Evolutionary conservation across 1,140 invertebrate genomes (phyloP).

Genomic region (Trichomalopsis sarcophagae): DNA sequence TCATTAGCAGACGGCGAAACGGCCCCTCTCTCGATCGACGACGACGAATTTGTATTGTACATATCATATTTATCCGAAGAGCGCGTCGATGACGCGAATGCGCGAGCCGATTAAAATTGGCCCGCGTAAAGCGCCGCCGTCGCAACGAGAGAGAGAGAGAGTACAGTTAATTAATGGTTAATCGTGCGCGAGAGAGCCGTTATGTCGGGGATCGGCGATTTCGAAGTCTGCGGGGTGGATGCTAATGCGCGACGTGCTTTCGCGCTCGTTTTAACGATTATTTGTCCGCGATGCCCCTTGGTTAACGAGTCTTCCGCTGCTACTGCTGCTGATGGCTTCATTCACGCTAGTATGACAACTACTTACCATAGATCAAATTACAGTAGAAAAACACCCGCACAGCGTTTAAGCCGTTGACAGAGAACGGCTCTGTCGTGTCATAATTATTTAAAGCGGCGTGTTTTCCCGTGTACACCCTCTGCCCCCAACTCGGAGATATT

Average conservation of each 20-base stretch:
- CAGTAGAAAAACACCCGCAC: not conserved
- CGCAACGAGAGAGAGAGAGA: not conserved
- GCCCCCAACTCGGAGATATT: not conserved
- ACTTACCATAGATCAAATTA: too few relatives aligned
- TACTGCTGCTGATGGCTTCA: not conserved
- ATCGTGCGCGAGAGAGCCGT: constrained; percentile 21
- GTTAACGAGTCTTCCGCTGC: not conserved
- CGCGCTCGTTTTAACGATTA: not conserved
- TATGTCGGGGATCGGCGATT: constrained; percentile 31
- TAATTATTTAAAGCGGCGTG: constrained; percentile 15
- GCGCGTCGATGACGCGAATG: constrained; percentile 56
- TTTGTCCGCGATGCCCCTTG: not conserved
- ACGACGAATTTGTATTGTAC: constrained; percentile 34
- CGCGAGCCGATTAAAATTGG: constrained; percentile 61
- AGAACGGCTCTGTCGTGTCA: not conserved
- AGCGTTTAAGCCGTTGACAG: not conserved
- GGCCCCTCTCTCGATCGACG: constrained; percentile 60
- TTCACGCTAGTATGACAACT: not conserved
- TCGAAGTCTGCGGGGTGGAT: not conserved
- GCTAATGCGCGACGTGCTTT: not conserved
- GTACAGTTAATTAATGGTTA: constrained; percentile 53
- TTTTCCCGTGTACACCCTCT: not conserved
- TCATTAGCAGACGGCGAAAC: constrained; percentile 66
- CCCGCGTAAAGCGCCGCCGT: constrained; percentile 52
- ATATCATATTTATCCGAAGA: not conserved